Conservation (phyloP, 2,113 vertebrate species). For the Eupsittula cactorum region DNA sequence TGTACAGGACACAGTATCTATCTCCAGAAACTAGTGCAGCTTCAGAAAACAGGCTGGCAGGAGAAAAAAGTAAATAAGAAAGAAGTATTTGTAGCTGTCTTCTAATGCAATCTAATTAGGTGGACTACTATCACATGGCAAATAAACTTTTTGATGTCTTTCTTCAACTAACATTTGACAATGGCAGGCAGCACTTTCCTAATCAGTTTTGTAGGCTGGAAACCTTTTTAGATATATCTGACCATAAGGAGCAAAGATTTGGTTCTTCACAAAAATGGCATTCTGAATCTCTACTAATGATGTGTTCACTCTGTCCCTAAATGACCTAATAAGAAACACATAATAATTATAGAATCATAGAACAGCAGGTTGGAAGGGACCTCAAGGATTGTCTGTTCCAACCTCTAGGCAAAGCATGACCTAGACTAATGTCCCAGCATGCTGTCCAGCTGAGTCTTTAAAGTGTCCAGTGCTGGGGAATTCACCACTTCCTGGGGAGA, state of each 20-base stretch:
- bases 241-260: neutral
- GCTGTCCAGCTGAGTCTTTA: neutral
- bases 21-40: neutral
- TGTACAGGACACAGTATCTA: neutral
- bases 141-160: neutral
- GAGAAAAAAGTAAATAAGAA: neutral
- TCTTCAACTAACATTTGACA: neutral
- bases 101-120: neutral
- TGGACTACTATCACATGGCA: neutral
- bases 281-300: neutral
- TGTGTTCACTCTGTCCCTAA: neutral
- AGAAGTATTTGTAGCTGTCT: neutral
- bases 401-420: neutral
- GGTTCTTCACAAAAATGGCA: slow-evolving; percentile 2
- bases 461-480: neutral
- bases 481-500: neutral
- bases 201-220: neutral
- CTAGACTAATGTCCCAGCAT: neutral
- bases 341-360: neutral
- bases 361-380: neutral
- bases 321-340: neutral
- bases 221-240: neutral
- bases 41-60: neutral
- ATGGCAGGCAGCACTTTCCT: neutral
- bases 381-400: neutral